Evolutionary conservation across 1,140 invertebrate genomes (phyloP).

Genomic region (Zaprionus kolodkinae): DNA sequence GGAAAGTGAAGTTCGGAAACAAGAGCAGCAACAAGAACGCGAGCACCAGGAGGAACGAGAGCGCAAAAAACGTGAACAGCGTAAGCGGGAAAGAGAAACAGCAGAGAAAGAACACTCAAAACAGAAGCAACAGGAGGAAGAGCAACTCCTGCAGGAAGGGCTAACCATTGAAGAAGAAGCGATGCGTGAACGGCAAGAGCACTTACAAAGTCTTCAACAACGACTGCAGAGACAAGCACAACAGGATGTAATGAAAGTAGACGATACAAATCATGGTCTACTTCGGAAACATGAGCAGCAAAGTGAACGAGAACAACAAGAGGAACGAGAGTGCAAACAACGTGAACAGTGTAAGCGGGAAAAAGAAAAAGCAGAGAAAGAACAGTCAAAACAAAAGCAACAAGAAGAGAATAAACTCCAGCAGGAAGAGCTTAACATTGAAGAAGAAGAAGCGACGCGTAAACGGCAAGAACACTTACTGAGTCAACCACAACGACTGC

Average conservation of each 20-base stretch:
- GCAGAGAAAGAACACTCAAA: not conserved
- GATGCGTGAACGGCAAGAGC: conserved; percentile 44
- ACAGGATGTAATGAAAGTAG: not conserved
- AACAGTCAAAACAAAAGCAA: conserved; percentile 14
- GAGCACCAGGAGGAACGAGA: conserved; percentile 10
- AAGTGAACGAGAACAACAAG: not conserved
- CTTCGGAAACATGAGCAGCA: not conserved
- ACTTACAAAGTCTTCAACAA: conserved; percentile 49
- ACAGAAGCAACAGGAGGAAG: conserved; percentile 6
- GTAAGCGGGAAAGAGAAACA: not conserved
- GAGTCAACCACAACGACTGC: conserved; percentile 46
- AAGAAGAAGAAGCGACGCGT: conserved; percentile 45
- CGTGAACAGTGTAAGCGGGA: not conserved
- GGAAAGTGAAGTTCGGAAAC: not conserved
- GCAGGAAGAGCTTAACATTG: conserved; percentile 24
- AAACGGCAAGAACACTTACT: conserved; percentile 51
- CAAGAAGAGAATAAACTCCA: not conserved
- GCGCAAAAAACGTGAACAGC: conserved; percentile 7
- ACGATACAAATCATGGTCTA: no score
- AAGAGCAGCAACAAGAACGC: not conserved
- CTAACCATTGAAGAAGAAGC: conserved; percentile 42
- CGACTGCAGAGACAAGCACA: conserved; percentile 53
- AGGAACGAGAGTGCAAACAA: conserved; percentile 14
- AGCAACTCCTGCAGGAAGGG: conserved; percentile 3
- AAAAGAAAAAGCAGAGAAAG: not conserved